Percentiles rank a stretch among this genome's conserved stretches.
Conservation (phyloP, 2,797 vertebrate species). For the Vipera ursinii region DNA sequence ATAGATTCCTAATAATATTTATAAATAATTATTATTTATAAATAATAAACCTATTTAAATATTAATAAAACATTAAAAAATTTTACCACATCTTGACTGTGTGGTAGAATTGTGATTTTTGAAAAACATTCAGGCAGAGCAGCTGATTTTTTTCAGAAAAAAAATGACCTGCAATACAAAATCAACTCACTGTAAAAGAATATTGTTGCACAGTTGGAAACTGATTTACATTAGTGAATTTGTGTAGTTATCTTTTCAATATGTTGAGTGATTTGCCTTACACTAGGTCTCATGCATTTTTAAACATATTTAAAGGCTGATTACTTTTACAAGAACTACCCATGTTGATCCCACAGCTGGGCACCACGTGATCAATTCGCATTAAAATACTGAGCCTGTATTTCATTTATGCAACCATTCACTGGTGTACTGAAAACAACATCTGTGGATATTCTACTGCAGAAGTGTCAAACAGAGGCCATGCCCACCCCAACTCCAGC, state of each 20-base stretch:
- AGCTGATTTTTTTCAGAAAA: neutral
- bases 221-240: neutral
- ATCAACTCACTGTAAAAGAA: neutral
- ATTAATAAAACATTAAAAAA: too few species aligned
- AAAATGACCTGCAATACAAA: neutral
- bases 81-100: neutral
- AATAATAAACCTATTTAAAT: too few species aligned
- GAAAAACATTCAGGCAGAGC: neutral
- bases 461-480: too few species aligned
- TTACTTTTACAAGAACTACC: neutral
- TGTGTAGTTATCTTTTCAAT: neutral
- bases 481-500: too few species aligned
- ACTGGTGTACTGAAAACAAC: neutral
- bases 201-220: neutral
- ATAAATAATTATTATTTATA: too few species aligned
- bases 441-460: neutral
- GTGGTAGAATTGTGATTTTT: neutral
- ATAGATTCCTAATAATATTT: too few species aligned
- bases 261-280: neutral
- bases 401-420: neutral
- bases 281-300: neutral
- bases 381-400: neutral
- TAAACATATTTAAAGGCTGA: neutral
- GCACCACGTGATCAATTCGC: neutral
- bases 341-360: neutral